phyloP scores from a whole-genome alignment of 2,888 invertebrate species.

The Thecocarcelia acutangulata region DNA sequence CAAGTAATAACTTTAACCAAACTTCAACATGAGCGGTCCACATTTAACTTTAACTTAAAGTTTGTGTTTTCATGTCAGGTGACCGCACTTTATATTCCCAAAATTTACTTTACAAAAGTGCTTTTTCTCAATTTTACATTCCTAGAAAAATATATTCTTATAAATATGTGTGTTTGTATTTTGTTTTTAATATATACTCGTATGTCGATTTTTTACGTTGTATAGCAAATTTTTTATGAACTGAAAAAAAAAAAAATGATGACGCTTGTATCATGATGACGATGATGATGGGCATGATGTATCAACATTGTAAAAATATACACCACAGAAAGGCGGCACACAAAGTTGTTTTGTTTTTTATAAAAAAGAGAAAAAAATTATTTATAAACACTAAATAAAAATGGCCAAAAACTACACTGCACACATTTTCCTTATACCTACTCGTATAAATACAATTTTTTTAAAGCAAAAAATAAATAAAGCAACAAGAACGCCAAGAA shows the following conservation, averaged over 20 bases:
- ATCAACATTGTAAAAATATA: constrained; percentile 41
- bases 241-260: constrained; percentile 18
- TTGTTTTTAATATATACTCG: too few relatives aligned
- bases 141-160: too few relatives aligned
- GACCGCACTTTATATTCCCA: too few relatives aligned
- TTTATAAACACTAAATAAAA: constrained; percentile 23
- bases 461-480: constrained; percentile 36
- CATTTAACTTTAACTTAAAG: too few relatives aligned
- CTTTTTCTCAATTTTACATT: too few relatives aligned
- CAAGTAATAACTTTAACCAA: too few relatives aligned
- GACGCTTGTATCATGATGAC: constrained; percentile 23
- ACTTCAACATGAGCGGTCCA: too few relatives aligned
- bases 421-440: constrained; percentile 36
- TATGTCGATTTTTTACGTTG: not conserved
- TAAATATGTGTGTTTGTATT: too few relatives aligned
- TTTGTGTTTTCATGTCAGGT: too few relatives aligned
- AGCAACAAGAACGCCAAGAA: constrained; percentile 31
- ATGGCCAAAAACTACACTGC: constrained; percentile 28
- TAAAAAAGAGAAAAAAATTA: constrained; percentile 28
- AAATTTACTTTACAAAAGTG: too few relatives aligned
- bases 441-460: constrained; percentile 21
- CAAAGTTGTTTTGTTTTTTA: constrained; percentile 43
- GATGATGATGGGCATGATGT: constrained; percentile 18
- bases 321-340: constrained; percentile 11
- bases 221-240: constrained; percentile 7